These are phyloP conservation scores for Adrianichthys oophorus DNA, from an alignment of 2,797 vertebrate species.

Conservation along the genomic window DNA sequence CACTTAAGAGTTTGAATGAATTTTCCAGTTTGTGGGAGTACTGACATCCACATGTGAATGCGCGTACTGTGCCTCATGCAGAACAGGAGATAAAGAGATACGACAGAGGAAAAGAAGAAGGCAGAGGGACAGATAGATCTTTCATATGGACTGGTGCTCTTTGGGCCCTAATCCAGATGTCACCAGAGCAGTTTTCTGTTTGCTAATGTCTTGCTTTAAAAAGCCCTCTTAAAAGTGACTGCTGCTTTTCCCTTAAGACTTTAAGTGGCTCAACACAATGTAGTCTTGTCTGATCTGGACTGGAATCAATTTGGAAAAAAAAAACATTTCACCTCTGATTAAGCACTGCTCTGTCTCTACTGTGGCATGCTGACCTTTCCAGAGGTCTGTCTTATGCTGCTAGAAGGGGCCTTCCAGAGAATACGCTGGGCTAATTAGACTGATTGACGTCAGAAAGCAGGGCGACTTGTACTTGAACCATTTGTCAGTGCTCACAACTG, in stretches of 20 bases:
- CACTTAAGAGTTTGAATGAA: slow-evolving; percentile 41
- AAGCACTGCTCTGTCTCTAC: slow-evolving; percentile 73
- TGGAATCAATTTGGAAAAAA: slow-evolving; percentile 80
- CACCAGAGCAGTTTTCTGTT: slow-evolving; percentile 67
- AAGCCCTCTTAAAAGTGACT: slow-evolving; percentile 64
- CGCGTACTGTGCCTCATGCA: slow-evolving; percentile 35
- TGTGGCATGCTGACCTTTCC: slow-evolving; percentile 82
- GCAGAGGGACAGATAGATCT: slow-evolving; percentile 42
- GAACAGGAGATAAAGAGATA: slow-evolving; percentile 43
- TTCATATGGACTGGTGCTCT: slow-evolving; percentile 43
- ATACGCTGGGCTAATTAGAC: slow-evolving; percentile 71
- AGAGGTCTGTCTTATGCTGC: slow-evolving; percentile 69
- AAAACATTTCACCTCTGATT: slow-evolving; percentile 81
- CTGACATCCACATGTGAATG: slow-evolving; percentile 34
- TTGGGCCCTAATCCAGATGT: slow-evolving; percentile 64
- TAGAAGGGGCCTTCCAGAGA: slow-evolving; percentile 59
- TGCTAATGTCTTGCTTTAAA: slow-evolving; percentile 70
- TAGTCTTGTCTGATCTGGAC: slow-evolving; percentile 73
- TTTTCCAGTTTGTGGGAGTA: slow-evolving; percentile 33
- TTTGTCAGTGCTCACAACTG: slow-evolving; percentile 57
- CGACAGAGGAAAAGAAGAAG: slow-evolving; percentile 24
- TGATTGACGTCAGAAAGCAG: slow-evolving; percentile 73
- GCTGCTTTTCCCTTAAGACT: slow-evolving; percentile 46
- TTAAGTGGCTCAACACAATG: slow-evolving; percentile 76
- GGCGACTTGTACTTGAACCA: slow-evolving; percentile 70